Evolutionary conservation across 2,113 vertebrate species (phyloP), one percentile per base, ranked within the genome.

Genomic region (Cynoglossus semilaevis): DNA sequence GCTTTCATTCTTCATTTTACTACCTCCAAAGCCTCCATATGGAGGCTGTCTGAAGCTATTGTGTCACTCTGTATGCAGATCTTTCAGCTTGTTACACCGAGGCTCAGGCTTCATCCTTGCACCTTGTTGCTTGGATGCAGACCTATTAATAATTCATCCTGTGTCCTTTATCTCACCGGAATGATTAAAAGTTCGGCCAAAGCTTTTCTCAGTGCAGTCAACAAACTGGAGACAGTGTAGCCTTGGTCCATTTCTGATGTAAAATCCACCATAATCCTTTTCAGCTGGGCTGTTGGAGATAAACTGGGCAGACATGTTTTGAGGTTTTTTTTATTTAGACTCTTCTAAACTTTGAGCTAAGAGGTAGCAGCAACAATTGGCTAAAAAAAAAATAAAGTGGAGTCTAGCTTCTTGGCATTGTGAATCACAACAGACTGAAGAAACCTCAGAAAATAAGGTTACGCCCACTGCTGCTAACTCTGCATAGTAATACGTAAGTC

Each of bases 1-100:
- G 76, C 84, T 78, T 86, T 89, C 77, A 70, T 86, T 88, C 88
- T 79, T 76, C 80, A 87, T 87, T 82, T 84, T 48, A 44, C 70
- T 29, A 13, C 53, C 53, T 67, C 44, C 67, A 75, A 72, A 73
- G 50, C 57, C 81, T 29, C 79, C 87, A 88, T 87, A 88, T 76
- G 83, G 81, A 83, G 74, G 67, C 72, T 81, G 82, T 88, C 80
- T 65, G 53, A 86, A 84, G 73, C 58, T 58, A 83, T 85, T 84
- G 78, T 73, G 77, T 77, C 78, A 78, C 40, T 70, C 44, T 47
- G 47, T 70, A 74, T 72, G 85, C 50, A 78, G 62, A 73, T 70
- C 67, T 69, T 68, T 64, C 47, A 68, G 60, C 55, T 43, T 66
- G 51, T 10, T 29, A 37, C 44, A 2, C 45, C 42, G 65, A 22